Percentiles rank a stretch among this genome's conserved stretches.
phyloP scores from a whole-genome alignment of 2,113 vertebrate genomes.

The Morone chrysops region DNA sequence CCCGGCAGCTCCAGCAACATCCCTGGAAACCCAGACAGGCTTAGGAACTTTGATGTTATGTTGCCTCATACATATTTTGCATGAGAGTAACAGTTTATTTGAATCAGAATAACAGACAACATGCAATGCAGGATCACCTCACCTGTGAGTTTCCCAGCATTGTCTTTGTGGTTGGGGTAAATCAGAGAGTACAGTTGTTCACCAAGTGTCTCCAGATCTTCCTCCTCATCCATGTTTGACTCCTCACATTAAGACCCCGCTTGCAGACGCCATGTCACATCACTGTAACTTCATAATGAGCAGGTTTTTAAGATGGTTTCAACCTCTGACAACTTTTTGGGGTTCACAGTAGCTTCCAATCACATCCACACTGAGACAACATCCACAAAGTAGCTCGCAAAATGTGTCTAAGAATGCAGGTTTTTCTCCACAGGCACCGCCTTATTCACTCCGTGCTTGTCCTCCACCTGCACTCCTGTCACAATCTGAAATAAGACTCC shows the following conservation, averaged over 20 bases:
- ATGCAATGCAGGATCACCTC: background rate
- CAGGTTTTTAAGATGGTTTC: background rate
- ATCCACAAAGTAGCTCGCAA: background rate
- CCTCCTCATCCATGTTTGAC: conserved; percentile 75
- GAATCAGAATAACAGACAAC: background rate
- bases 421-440: background rate
- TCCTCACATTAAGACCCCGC: conserved; percentile 7
- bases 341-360: conserved; percentile 8
- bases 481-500: background rate
- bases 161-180: conserved; percentile 77
- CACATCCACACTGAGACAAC: background rate
- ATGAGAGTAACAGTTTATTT: background rate
- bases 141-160: conserved; percentile 86
- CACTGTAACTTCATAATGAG: background rate
- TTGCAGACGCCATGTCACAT: conserved; percentile 21
- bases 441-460: background rate
- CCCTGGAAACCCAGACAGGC: conserved; percentile 67
- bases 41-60: background rate
- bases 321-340: background rate
- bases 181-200: conserved; percentile 82
- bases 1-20: conserved; percentile 86
- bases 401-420: background rate
- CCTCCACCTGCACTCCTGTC: background rate
- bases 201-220: conserved; percentile 82
- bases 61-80: background rate